A percentile compares a stretch with the other conserved stretches of the same genome.
phyloP scores from a whole-genome alignment of 2,888 invertebrate genomes.

The Cantharis rufa region DNA sequence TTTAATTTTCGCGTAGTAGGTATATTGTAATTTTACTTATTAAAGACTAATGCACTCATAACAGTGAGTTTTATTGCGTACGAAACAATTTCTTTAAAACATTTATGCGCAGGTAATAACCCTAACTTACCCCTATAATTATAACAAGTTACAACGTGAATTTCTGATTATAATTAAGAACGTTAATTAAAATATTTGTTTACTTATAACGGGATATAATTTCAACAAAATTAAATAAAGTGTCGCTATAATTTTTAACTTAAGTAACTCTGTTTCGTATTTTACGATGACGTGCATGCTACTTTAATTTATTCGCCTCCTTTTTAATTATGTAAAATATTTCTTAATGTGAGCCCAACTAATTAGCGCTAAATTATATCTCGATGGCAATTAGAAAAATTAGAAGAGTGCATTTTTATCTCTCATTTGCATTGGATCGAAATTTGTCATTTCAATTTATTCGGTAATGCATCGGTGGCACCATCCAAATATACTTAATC shows the following conservation, averaged over 20 bases:
- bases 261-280: background rate
- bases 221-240: slow-evolving; percentile 19
- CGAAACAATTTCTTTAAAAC: slow-evolving; percentile 8
- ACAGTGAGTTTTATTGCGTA: background rate
- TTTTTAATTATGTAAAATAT: slow-evolving; percentile 1
- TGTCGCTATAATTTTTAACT: background rate
- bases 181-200: slow-evolving; percentile 22
- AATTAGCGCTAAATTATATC: background rate
- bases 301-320: background rate
- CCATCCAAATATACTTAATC: slow-evolving; percentile 28
- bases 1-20: background rate
- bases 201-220: background rate
- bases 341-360: background rate
- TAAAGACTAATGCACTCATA: background rate
- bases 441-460: slow-evolving; percentile 25
- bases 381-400: background rate
- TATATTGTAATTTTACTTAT: background rate
- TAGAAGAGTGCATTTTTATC: background rate
- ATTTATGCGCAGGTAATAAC: slow-evolving; percentile 18
- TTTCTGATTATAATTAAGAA: slow-evolving; percentile 24
- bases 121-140: slow-evolving; percentile 19
- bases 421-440: slow-evolving; percentile 8
- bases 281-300: background rate
- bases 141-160: slow-evolving; percentile 9
- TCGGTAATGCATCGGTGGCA: slow-evolving; percentile 11